Evolutionary conservation across 2,797 vertebrate species (phyloP).

Genomic region (Tympanoctomys barrerae): DNA sequence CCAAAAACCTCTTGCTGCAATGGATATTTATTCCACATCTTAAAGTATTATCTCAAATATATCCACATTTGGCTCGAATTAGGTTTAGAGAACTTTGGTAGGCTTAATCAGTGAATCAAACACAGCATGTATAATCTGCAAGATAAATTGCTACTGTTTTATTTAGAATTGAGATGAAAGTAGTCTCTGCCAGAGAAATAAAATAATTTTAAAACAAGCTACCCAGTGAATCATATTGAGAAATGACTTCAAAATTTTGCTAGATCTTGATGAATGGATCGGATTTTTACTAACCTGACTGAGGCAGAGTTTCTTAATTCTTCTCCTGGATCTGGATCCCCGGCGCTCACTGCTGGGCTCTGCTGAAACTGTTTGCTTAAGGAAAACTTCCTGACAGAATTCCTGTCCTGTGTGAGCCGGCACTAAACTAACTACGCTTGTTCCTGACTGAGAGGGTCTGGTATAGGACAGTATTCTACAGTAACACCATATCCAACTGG

Average conservation of each 20-base stretch:
- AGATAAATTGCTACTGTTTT: conserved; percentile 13
- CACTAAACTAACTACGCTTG: neutral
- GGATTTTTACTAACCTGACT: neutral
- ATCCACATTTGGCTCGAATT: neutral
- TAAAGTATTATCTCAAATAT: neutral
- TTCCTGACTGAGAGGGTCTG: neutral
- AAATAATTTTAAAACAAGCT: conserved; percentile 27
- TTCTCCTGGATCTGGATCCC: neutral
- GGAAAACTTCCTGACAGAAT: neutral
- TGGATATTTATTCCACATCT: neutral
- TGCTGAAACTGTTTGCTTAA: neutral
- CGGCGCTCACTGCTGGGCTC: neutral
- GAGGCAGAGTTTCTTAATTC: neutral
- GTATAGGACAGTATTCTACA: neutral
- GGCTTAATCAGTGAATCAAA: neutral
- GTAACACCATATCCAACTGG: neutral
- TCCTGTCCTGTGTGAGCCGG: neutral
- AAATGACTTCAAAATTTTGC: conserved; percentile 50
- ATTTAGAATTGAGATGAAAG: conserved; percentile 28
- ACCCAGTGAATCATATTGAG: neutral
- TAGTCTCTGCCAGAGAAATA: neutral
- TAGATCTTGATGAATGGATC: neutral
- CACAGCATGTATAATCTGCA: neutral
- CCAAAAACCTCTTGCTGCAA: neutral
- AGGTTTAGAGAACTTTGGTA: neutral